phyloP scores from a whole-genome alignment of 2,888 invertebrate species.

The Tanytarsus gracilentus region DNA sequence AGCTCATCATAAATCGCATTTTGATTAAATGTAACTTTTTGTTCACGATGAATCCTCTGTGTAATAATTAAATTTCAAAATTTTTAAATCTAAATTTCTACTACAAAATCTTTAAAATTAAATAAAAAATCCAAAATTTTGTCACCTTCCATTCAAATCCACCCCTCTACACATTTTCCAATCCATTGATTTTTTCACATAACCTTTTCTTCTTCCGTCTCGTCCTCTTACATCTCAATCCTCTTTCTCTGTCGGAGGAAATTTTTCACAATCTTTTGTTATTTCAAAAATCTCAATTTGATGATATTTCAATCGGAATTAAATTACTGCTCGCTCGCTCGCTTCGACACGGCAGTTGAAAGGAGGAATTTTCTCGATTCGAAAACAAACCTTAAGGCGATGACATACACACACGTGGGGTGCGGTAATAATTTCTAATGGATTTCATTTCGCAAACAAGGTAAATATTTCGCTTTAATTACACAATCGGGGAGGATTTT shows the following conservation, averaged over 20 bases:
- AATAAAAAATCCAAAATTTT: neutral
- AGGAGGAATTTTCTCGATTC: neutral
- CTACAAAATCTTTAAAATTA: neutral
- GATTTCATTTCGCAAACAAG: slow-evolving; percentile 6
- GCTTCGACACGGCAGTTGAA: no score
- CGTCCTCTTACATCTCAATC: neutral
- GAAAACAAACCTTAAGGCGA: neutral
- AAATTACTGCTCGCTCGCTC: no score
- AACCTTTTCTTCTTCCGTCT: neutral
- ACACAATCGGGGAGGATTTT: slow-evolving; percentile 1
- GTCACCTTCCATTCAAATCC: no score
- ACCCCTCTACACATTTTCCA: no score
- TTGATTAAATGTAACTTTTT: no score
- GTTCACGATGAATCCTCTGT: no score
- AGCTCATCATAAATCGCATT: no score
- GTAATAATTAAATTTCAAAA: no score
- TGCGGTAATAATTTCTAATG: slow-evolving; percentile 11
- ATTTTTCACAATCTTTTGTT: slow-evolving; percentile 25
- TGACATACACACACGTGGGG: no score
- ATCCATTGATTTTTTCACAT: no score
- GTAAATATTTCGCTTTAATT: slow-evolving; percentile 24
- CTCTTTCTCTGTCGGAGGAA: neutral
- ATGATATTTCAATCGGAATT: slow-evolving; percentile 17
- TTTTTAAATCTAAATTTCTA: no score
- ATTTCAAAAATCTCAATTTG: slow-evolving; percentile 15